Conservation (phyloP, 1,140 invertebrate species). For the Pygmarrhopalites habei region DNA sequence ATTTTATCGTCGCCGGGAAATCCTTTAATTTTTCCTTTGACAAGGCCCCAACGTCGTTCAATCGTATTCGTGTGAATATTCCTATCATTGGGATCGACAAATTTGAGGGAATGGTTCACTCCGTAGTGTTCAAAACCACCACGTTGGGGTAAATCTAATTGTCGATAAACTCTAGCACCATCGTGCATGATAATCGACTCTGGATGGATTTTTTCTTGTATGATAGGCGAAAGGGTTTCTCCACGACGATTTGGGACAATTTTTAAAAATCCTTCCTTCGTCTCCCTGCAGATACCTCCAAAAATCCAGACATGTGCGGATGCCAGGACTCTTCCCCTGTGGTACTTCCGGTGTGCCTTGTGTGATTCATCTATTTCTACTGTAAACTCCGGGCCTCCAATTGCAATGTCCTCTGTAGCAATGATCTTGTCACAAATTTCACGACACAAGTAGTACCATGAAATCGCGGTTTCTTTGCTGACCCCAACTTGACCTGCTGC, state of each 20-base stretch:
- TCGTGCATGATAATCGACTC: too few species aligned
- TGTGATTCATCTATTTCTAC: too few species aligned
- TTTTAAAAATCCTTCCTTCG: too few species aligned
- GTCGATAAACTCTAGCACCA: too few species aligned
- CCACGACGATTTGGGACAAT: conserved; percentile 16
- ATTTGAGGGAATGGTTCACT: conserved; percentile 25
- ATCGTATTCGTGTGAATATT: too few species aligned
- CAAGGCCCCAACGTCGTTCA: too few species aligned
- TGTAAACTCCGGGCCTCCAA: conserved; percentile 29
- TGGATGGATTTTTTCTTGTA: too few species aligned
- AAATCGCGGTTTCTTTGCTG: too few species aligned
- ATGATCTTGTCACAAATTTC: conserved; percentile 16
- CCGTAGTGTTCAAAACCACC: conserved; percentile 21
- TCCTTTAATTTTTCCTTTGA: too few species aligned
- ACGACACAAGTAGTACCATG: conserved; percentile 9
- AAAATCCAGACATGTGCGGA: conserved; percentile 25
- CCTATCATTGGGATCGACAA: conserved; percentile 23
- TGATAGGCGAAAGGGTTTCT: conserved; percentile 12
- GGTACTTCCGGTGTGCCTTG: too few species aligned
- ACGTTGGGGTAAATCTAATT: conserved; percentile 13
- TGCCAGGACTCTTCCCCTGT: conserved; percentile 3
- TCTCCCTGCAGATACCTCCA: conserved; percentile 25
- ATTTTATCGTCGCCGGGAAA: too few species aligned
- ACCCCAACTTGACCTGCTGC: conserved; percentile 15
- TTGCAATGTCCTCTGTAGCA: not conserved